Evolutionary conservation across 1,140 invertebrate genomes (phyloP).

Genomic region (Philaenus spumarius): DNA sequence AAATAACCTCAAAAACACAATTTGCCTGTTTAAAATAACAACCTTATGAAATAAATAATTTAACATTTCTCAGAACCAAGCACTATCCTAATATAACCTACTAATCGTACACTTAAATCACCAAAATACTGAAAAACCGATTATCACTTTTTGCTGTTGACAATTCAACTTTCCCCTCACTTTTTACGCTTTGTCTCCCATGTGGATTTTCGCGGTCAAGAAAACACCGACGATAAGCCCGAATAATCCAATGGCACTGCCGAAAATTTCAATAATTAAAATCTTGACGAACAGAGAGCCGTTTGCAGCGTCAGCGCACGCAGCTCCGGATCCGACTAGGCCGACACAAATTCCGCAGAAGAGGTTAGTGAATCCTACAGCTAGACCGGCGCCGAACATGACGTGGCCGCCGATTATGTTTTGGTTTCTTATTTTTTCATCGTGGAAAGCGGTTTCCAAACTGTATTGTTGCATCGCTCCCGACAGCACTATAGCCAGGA

Average conservation of each 20-base stretch:
- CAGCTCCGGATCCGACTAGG: conserved; percentile 91
- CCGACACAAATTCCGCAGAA: conserved; percentile 94
- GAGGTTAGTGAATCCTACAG: conserved; percentile 88
- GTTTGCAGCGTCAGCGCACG: conserved; percentile 94
- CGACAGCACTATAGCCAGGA: conserved; percentile 92
- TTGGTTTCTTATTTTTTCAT: conserved; percentile 33
- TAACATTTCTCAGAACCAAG: too few relatives aligned
- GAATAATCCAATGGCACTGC: conserved; percentile 94
- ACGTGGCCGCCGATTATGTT: conserved; percentile 78
- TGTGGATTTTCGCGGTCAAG: too few relatives aligned
- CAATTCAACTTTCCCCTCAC: too few relatives aligned
- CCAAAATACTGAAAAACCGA: too few relatives aligned
- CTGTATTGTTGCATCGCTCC: conserved; percentile 60
- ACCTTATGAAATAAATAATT: too few relatives aligned
- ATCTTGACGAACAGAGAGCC: conserved; percentile 92
- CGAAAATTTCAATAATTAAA: conserved; percentile 96
- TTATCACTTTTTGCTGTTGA: too few relatives aligned
- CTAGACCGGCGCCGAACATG: conserved; percentile 92
- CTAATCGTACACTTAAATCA: too few relatives aligned
- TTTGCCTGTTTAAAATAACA: too few relatives aligned
- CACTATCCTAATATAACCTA: too few relatives aligned
- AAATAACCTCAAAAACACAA: too few relatives aligned
- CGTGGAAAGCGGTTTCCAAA: conserved; percentile 22
- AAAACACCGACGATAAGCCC: conserved; percentile 95
- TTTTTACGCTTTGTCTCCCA: too few relatives aligned